Base-by-base conservation (phyloP, 2,888 invertebrate species). In the Lasioglossum leucozonium region DNA sequence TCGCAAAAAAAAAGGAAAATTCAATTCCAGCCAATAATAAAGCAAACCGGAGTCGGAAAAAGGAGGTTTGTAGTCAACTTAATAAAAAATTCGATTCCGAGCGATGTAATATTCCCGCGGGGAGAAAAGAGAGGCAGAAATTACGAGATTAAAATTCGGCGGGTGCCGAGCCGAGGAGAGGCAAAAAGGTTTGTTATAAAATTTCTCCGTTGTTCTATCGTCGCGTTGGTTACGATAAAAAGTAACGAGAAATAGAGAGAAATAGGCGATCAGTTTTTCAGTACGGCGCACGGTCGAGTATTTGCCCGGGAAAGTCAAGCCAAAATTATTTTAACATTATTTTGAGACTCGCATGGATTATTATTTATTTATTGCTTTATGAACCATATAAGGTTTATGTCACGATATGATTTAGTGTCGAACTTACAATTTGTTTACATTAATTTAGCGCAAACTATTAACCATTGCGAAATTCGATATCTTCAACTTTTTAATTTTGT, bases 101-200 rank as follows among this genome's bases (percentile, higher is more conserved):
- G 26, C 26, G 58, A 30, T 16, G 71, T 16, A 71, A 44, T 71
- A 40, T 34, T 58, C 26, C 26, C 30, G 40, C 42, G 30, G 22
- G 22, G 11, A 34, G 67, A 42, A 73, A 34, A 26, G 26, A 13
- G 26, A 30, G 58, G 16, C n/a, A 26, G 11, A 44, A 67, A 44
- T 65, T 18, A 65, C 65, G 34, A 18, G 65, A 65, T 65, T 65
- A 65, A 65, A 65, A 65, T 65, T 65, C 65, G 30, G 5, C 30
- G 22, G 51, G 10, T 8, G 2, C 30, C 1, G 8, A 3, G 18
- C 18, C 3, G 62, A 30, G 18, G 2, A 26, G 16, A 65, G 30
- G 18, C 22, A 51, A 51, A 51, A 2, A 51, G 22, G 8, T 30
- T 26, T 30, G 58, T 62, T 26, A n/a, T 30, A 30, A 30, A 62